phyloP scores from a whole-genome alignment of 2,888 invertebrate species.

The Spisula subtruncata region DNA sequence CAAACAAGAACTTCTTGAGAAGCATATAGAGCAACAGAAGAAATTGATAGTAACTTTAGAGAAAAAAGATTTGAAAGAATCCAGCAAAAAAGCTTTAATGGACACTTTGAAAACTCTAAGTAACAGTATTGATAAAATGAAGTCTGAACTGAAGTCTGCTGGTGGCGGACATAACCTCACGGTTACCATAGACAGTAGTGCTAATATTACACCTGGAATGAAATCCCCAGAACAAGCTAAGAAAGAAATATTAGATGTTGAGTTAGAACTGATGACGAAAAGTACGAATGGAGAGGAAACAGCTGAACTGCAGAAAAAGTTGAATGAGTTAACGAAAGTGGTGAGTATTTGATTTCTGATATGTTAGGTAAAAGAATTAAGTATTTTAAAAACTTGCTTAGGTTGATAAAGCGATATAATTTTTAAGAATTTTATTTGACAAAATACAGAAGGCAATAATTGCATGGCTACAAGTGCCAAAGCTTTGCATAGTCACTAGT shows the following conservation, averaged over 20 bases:
- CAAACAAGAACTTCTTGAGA: conserved; percentile 95
- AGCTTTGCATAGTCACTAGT: no score
- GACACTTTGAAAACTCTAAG: conserved; percentile 94
- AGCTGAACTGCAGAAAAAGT: conserved; percentile 92
- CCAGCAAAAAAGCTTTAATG: conserved; percentile 93
- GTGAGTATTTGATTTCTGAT: conserved; percentile 66
- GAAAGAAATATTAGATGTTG: conserved; percentile 96
- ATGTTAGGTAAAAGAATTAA: no score
- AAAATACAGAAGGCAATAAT: no score
- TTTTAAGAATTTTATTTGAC: no score
- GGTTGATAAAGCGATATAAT: no score
- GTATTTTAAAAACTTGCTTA: no score
- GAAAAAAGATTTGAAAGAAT: conserved; percentile 89
- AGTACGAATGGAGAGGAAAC: conserved; percentile 95
- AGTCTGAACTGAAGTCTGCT: conserved; percentile 86
- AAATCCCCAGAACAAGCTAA: conserved; percentile 89
- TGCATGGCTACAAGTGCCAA: no score
- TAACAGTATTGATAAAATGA: conserved; percentile 93
- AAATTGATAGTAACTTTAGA: conserved; percentile 94
- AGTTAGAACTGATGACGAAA: conserved; percentile 95
- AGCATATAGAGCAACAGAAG: conserved; percentile 96
- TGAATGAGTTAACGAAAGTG: conserved; percentile 91
- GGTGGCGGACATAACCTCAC: conserved; percentile 53
- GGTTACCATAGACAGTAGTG: conserved; percentile 23
- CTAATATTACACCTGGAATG: conserved; percentile 35